Evolutionary conservation across 2,113 vertebrate species (phyloP).

Genomic region (Dicrurus megarhynchus): DNA sequence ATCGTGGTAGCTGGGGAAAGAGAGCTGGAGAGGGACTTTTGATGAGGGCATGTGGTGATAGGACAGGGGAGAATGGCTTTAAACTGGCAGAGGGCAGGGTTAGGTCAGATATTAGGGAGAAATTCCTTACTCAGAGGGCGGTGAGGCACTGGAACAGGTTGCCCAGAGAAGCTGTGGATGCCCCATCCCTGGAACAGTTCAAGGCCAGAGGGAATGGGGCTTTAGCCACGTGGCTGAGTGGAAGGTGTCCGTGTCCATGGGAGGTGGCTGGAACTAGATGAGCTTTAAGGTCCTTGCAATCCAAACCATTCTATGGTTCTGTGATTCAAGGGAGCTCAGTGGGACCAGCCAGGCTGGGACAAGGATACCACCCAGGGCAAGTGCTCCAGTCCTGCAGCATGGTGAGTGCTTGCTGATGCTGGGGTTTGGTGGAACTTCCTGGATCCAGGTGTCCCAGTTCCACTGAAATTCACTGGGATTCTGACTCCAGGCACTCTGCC

Average conservation of each 20-base stretch:
- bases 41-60: background rate
- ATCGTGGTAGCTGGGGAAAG: background rate
- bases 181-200: background rate
- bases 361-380: background rate
- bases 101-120: background rate
- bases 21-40: background rate
- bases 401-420: rapidly evolving
- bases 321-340: background rate
- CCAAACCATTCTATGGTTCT: background rate
- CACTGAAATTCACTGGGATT: background rate
- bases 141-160: background rate
- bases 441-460: background rate
- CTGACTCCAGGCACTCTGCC: background rate
- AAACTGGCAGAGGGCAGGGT: background rate
- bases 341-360: background rate
- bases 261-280: background rate
- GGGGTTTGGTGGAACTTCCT: background rate
- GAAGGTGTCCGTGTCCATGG: background rate
- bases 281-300: background rate
- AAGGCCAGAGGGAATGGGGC: background rate
- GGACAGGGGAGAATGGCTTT: background rate
- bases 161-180: background rate
- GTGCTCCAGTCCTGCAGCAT: background rate
- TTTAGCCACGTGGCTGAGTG: background rate
- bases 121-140: background rate